Evolutionary conservation across 2,113 vertebrate species (phyloP).

Genomic region (Clinocottus analis): DNA sequence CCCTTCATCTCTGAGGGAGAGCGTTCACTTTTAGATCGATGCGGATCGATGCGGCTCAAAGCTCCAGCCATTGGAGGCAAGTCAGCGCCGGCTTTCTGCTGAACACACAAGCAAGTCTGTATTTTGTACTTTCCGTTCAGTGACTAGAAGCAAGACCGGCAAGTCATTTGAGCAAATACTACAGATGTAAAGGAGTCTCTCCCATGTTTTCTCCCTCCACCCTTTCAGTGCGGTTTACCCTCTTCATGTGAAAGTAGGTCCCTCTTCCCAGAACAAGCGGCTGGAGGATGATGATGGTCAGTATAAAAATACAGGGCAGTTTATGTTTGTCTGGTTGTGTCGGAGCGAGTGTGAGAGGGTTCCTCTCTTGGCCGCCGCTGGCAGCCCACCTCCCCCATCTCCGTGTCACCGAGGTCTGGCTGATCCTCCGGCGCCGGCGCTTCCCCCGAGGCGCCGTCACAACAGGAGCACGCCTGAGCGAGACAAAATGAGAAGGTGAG

Average conservation of each 20-base stretch:
- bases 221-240: background rate
- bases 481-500: background rate
- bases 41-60: conserved; percentile 1
- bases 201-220: background rate
- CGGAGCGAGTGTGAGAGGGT: conserved; percentile 27
- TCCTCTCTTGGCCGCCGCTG: conserved; percentile 64
- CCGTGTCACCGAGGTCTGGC: conserved; percentile 75
- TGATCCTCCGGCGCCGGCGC: conserved; percentile 78
- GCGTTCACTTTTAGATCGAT: background rate
- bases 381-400: conserved; percentile 73
- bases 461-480: conserved; percentile 88
- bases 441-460: conserved; percentile 76
- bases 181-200: background rate
- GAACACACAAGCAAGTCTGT: background rate
- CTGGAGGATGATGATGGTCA: conserved; percentile 3
- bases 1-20: background rate
- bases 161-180: background rate
- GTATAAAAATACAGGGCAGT: background rate
- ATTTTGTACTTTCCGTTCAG: background rate
- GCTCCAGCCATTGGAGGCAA: background rate
- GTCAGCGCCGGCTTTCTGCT: background rate
- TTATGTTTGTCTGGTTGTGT: conserved; percentile 22
- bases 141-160: background rate
- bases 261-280: conserved; percentile 25
- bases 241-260: conserved; percentile 3